These are phyloP conservation scores for Entomobrya proxima DNA, from an alignment of 2,888 invertebrate genomes.

Conservation along the genomic window DNA sequence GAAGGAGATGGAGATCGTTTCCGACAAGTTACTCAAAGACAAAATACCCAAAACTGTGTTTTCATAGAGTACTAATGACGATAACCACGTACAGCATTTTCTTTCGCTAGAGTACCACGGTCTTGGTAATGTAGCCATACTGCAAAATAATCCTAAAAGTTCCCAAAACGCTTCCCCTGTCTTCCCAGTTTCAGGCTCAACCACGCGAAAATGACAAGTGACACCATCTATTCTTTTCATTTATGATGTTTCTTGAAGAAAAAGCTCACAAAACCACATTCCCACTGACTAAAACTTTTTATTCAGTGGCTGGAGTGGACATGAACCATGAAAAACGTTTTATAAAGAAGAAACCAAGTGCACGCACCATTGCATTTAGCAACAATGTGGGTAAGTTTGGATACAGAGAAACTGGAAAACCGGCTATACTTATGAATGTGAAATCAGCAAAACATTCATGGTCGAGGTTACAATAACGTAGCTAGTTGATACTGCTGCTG, in stretches of 20 bases:
- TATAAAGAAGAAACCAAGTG: not conserved
- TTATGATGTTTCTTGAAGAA: not conserved
- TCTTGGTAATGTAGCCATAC: too few relatives aligned
- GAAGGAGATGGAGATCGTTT: too few relatives aligned
- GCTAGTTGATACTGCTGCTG: slow-evolving; percentile 1
- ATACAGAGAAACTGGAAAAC: not conserved
- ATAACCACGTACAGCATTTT: too few relatives aligned
- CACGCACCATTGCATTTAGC: slow-evolving; percentile 4
- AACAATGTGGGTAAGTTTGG: not conserved
- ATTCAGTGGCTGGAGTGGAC: not conserved
- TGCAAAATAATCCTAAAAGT: too few relatives aligned
- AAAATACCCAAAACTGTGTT: too few relatives aligned
- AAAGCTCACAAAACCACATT: not conserved
- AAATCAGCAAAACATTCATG: not conserved
- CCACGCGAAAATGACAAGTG: slow-evolving; percentile 21
- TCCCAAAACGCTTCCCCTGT: not conserved
- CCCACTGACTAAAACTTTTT: not conserved
- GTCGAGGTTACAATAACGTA: not conserved
- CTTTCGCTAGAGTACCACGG: too few relatives aligned
- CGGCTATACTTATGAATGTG: not conserved
- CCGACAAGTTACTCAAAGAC: too few relatives aligned
- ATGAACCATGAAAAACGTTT: not conserved
- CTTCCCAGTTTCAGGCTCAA: not conserved
- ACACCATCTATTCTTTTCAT: slow-evolving; percentile 36
- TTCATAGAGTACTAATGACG: too few relatives aligned